Percentiles rank a stretch among this genome's conserved stretches.
phyloP scores from a whole-genome alignment of 2,797 vertebrate species.

The Bradypus variegatus region DNA sequence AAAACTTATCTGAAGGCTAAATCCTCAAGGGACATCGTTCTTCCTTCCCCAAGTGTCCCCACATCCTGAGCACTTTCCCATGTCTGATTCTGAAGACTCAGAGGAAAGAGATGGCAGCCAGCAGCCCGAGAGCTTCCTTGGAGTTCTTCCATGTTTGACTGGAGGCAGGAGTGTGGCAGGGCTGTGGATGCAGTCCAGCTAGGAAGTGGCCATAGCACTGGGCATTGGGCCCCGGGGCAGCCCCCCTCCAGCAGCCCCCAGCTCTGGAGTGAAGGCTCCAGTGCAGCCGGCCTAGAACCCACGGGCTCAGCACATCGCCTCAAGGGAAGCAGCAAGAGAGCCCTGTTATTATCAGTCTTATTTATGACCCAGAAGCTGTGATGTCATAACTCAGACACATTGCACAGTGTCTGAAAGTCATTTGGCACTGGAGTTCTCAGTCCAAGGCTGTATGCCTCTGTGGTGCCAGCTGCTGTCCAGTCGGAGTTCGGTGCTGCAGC shows the following conservation, averaged over 20 bases:
- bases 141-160: neutral
- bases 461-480: no score
- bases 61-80: neutral
- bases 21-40: neutral
- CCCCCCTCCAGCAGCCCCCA: neutral
- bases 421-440: neutral
- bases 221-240: no score
- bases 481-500: neutral
- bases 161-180: neutral
- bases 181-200: neutral
- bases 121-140: fast-evolving
- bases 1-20: neutral
- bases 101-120: neutral
- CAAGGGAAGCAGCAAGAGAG: neutral
- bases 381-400: slow-evolving; percentile 27
- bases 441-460: no score
- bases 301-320: neutral
- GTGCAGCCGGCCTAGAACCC: neutral
- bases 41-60: neutral
- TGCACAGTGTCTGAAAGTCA: slow-evolving; percentile 31
- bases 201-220: no score
- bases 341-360: neutral
- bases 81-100: neutral
- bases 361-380: neutral
- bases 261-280: slow-evolving; percentile 43